Conservation (phyloP, 2,797 vertebrate genomes). For the Propithecus deckenii region DNA sequence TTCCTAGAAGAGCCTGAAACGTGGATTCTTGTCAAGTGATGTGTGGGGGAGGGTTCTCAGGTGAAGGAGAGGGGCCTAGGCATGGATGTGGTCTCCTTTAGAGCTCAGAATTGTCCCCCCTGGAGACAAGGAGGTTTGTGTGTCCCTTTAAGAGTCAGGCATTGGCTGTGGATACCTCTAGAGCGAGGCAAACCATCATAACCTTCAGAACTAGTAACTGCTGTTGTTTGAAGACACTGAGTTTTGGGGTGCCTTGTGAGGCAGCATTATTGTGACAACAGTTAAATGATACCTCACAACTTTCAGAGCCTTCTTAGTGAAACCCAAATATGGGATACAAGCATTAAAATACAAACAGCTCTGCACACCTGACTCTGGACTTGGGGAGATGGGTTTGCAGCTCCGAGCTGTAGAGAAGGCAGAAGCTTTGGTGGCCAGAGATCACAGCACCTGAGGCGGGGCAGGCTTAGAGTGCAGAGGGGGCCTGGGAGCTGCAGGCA, state of each 20-base stretch:
- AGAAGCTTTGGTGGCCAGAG: background rate
- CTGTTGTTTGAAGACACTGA: background rate
- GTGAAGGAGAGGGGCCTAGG: background rate
- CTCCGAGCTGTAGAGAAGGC: background rate
- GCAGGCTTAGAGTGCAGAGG: background rate
- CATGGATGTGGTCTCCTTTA: background rate
- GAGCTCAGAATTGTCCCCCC: background rate
- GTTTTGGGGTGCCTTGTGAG: background rate
- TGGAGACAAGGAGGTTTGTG: background rate
- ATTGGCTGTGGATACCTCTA: background rate
- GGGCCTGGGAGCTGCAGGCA: background rate
- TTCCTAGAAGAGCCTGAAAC: constrained; percentile 23
- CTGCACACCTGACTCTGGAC: background rate
- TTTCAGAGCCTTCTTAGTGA: background rate
- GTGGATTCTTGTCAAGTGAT: background rate
- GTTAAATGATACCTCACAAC: background rate
- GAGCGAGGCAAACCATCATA: background rate
- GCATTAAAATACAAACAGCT: background rate
- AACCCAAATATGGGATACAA: background rate
- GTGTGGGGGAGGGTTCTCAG: background rate
- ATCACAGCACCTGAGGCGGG: background rate
- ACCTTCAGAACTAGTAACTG: background rate
- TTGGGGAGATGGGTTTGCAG: background rate
- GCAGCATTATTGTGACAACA: background rate
- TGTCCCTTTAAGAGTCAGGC: background rate